These are phyloP conservation scores for Galaxea fascicularis DNA, from an alignment of 92 coral and sea anemone species.

Conservation along the genomic window DNA sequence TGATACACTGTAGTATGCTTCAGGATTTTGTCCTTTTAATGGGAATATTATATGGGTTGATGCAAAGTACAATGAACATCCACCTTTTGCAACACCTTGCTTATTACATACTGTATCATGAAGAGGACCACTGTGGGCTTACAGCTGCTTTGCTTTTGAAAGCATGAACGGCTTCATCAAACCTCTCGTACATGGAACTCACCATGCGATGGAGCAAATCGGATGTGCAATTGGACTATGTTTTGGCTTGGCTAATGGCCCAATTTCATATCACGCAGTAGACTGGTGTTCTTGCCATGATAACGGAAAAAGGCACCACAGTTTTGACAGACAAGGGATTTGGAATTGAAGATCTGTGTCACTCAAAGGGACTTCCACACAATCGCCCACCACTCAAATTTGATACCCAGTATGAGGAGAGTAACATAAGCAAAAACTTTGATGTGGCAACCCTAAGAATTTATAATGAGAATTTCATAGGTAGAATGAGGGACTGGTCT, in stretches of 20 bases:
- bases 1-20: slow-evolving; percentile 37
- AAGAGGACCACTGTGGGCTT: slow-evolving; percentile 57
- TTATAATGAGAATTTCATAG: slow-evolving; percentile 53
- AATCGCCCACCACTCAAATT: slow-evolving; percentile 48
- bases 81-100: slow-evolving; percentile 23
- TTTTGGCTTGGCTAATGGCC: slow-evolving; percentile 39
- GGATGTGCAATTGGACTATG: slow-evolving; percentile 64
- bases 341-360: slow-evolving; percentile 51
- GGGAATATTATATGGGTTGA: slow-evolving; percentile 49
- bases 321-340: slow-evolving; percentile 53
- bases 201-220: slow-evolving; percentile 57
- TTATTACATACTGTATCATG: slow-evolving; percentile 18
- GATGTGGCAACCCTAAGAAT: slow-evolving; percentile 36
- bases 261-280: slow-evolving; percentile 61
- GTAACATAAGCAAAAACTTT: slow-evolving; percentile 32
- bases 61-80: slow-evolving; percentile 39
- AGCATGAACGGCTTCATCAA: slow-evolving; percentile 56
- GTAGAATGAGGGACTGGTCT: slow-evolving; percentile 11
- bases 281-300: slow-evolving; percentile 46
- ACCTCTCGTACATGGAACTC: slow-evolving; percentile 59
- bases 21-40: slow-evolving; percentile 62
- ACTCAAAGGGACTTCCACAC: slow-evolving; percentile 22
- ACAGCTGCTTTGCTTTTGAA: slow-evolving; percentile 60
- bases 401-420: slow-evolving; percentile 13
- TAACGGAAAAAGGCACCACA: slow-evolving; percentile 20